Evolutionary conservation across 1,140 invertebrate species (phyloP).

Genomic region (Myzus persicae): DNA sequence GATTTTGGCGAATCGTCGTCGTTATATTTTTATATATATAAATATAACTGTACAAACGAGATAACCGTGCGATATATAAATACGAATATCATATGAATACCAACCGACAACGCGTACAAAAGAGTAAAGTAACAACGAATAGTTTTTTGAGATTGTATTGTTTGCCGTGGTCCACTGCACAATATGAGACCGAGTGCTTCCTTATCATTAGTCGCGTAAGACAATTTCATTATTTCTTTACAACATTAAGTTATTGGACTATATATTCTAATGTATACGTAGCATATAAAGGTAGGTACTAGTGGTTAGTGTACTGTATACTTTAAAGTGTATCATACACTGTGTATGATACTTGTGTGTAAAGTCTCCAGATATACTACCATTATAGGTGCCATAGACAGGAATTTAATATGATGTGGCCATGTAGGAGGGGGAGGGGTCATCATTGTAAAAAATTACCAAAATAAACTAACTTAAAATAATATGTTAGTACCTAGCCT

Average conservation of each 20-base stretch:
- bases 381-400: too few relatives aligned
- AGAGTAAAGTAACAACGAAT: background rate
- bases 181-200: slow-evolving; percentile 36
- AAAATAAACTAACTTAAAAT: too few relatives aligned
- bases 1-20: background rate
- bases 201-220: slow-evolving; percentile 46
- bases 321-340: too few relatives aligned
- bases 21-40: background rate
- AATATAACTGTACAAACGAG: background rate
- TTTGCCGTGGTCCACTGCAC: background rate
- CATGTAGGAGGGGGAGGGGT: too few relatives aligned
- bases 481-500: too few relatives aligned
- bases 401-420: too few relatives aligned
- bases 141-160: background rate
- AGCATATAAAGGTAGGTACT: too few relatives aligned
- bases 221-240: slow-evolving; percentile 15
- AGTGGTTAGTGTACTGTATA: too few relatives aligned
- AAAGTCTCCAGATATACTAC: too few relatives aligned
- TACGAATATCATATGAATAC: background rate
- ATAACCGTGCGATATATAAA: background rate
- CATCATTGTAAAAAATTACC: too few relatives aligned
- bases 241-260: background rate
- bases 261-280: background rate
- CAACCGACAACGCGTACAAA: background rate
- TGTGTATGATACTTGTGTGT: too few relatives aligned